Base-by-base conservation (phyloP, 2,113 vertebrate species). In the Xyrauchen texanus region DNA sequence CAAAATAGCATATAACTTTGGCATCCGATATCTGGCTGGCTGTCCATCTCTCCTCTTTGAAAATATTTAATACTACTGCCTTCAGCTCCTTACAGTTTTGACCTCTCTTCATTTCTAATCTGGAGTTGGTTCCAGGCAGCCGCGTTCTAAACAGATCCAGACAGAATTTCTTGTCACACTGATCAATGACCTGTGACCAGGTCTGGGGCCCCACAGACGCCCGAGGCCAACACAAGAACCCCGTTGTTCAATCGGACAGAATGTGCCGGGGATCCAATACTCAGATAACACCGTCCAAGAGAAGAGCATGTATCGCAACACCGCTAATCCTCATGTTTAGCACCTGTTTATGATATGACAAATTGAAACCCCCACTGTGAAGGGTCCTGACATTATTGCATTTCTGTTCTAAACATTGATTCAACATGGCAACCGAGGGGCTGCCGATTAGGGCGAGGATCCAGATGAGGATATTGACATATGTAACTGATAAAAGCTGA, bases 331-430 rank as follows among this genome's bases (percentile, higher is more conserved):
- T 92, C 7, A 8, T 92, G 91, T 95, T 96, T 95, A 96, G 94
- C 94, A 95, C 95, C 94, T 96, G 95, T 96, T 96, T 95, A 96
- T 95, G 94, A 94, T 95, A 94, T 92, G 94, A 95, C 95, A 96
- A 96, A 96, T 95, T 95, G 94, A 96, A 96, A 94, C 94, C 93
- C 94, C 94, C 69, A 47, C 49, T 12, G 65, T 81, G 75, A 84
- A 81, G 52, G 61, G 72, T 77, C 81, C 58, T 57, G 46, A 76
- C 82, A 84, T 84, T 71, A 63, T 68, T 81, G 76, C 79, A 74
- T 80, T 69, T 84, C 65, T 46, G 75, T 47, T 74, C 64, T 78
- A 78, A 78, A 78, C 70, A 84, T 68, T 78, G 75, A 84, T 84
- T 66, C 64, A 78, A 74, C 64, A 53, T 74, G 65, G 73, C 79